These are phyloP conservation scores for Basileuterus tristriatus DNA, from an alignment of 2,797 vertebrate species.

Conservation along the genomic window DNA sequence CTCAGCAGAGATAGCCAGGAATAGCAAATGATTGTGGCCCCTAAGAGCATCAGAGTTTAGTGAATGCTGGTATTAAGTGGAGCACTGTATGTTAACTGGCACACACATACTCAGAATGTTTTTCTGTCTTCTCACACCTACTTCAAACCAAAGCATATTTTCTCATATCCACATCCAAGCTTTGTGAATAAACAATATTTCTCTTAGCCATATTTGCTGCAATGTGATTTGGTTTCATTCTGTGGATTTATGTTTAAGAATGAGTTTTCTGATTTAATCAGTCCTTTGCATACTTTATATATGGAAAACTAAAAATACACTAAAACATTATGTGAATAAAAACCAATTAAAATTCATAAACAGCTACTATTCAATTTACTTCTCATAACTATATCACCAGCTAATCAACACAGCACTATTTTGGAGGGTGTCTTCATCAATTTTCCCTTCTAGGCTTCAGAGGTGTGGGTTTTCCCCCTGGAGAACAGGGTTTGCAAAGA, in stretches of 20 bases:
- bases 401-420: neutral
- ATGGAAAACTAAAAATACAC: slow-evolving; percentile 24
- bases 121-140: neutral
- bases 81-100: neutral
- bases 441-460: neutral
- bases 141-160: neutral
- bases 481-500: neutral
- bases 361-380: slow-evolving; percentile 15
- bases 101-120: neutral
- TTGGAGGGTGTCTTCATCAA: neutral
- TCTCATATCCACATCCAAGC: neutral
- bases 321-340: slow-evolving; percentile 28
- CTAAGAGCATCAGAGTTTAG: neutral
- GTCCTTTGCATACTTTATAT: neutral
- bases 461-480: neutral
- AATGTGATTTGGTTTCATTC: neutral
- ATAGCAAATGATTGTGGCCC: neutral
- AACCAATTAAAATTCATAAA: slow-evolving; percentile 22
- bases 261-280: neutral
- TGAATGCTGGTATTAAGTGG: neutral
- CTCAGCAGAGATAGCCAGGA: slow-evolving; percentile 27
- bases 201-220: neutral
- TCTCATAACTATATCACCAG: neutral
- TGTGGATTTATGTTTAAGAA: neutral
- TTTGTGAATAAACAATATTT: slow-evolving; percentile 26